Evolutionary conservation across 1,140 invertebrate genomes (phyloP).

Genomic region (Bombus consobrinus): DNA sequence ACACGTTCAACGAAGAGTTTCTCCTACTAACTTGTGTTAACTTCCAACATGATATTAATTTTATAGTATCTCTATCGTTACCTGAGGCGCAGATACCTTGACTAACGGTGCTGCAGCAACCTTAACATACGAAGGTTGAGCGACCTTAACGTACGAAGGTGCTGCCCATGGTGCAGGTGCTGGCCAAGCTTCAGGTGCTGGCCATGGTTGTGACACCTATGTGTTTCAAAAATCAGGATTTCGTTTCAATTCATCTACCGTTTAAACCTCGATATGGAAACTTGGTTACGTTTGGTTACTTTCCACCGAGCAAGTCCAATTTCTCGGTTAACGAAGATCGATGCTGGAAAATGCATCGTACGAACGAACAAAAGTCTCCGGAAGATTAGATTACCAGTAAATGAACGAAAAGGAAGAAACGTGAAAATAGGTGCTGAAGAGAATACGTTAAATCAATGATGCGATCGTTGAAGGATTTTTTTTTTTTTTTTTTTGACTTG

Average conservation of each 20-base stretch:
- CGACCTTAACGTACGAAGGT: conserved; percentile 46
- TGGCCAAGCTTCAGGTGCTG: conserved; percentile 28
- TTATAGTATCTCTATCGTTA: conserved; percentile 16
- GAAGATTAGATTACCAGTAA: neutral
- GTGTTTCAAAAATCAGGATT: conserved; percentile 39
- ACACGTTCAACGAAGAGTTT: neutral
- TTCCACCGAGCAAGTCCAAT: conserved; percentile 47
- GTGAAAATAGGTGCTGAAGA: neutral
- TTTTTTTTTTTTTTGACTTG: too few species aligned
- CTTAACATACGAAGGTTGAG: conserved; percentile 25
- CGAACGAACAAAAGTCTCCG: neutral
- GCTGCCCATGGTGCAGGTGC: conserved; percentile 7
- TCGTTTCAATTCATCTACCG: neutral
- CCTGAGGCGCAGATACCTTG: conserved; percentile 34
- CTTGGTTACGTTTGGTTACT: conserved; percentile 43
- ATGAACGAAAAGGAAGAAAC: neutral
- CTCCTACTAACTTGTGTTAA: neutral
- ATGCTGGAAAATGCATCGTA: neutral
- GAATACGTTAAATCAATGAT: neutral
- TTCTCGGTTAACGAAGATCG: conserved; percentile 33
- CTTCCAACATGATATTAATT: neutral
- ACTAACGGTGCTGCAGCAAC: conserved; percentile 27
- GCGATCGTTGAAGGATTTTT: neutral
- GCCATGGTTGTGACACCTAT: conserved; percentile 45
- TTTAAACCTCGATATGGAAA: neutral